phyloP scores from a whole-genome alignment of 2,113 vertebrate genomes.

The Xenopus borealis region DNA sequence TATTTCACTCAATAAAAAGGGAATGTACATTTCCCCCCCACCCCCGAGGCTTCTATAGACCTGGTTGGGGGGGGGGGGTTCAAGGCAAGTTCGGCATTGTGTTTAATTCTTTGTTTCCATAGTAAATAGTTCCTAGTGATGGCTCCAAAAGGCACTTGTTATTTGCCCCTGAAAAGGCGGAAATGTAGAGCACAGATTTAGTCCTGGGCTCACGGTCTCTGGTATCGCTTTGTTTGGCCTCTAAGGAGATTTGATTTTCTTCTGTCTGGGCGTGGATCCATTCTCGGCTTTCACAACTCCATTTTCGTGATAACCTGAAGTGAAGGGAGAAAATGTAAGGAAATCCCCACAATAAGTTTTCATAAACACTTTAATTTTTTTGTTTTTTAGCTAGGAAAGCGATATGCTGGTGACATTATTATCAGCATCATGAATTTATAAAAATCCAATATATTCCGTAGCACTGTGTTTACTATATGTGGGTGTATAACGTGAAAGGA shows the following conservation, averaged over 20 bases:
- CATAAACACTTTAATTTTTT: not conserved
- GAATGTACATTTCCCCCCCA: too few species aligned
- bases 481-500: too few species aligned
- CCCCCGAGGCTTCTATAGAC: too few species aligned
- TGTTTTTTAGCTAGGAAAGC: too few species aligned
- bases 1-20: too few species aligned
- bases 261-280: conserved; percentile 84
- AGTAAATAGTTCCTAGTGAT: conserved; percentile 36
- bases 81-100: not conserved
- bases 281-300: conserved; percentile 91
- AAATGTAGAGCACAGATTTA: not conserved
- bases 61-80: not conserved
- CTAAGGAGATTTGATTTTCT: conserved; percentile 91
- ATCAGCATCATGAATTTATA: too few species aligned
- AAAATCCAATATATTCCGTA: too few species aligned
- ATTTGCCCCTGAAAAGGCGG: not conserved
- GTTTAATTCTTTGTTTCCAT: conserved; percentile 7
- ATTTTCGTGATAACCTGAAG: conserved; percentile 85
- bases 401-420: too few species aligned
- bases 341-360: not conserved
- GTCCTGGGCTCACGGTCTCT: accelerated
- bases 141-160: conserved; percentile 37
- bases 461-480: too few species aligned
- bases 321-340: not conserved
- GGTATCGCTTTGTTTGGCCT: conserved; percentile 47